phyloP scores from a whole-genome alignment of 2,797 vertebrate species.

The Mionectes olivaceus region DNA sequence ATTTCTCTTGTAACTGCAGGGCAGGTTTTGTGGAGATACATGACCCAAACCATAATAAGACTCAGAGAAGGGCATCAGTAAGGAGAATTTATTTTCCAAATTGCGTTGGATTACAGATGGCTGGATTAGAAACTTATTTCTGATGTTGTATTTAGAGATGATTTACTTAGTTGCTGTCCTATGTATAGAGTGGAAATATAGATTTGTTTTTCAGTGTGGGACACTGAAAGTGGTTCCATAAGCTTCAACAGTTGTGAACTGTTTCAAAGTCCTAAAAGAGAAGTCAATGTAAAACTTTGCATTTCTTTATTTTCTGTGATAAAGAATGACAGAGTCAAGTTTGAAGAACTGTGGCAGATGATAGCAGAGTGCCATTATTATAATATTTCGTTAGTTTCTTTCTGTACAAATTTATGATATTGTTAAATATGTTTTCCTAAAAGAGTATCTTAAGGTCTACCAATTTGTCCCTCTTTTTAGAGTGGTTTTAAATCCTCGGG shows the following conservation, averaged over 20 bases:
- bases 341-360: not conserved
- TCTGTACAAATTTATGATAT: not conserved
- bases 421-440: not conserved
- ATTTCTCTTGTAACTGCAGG: constrained; percentile 49
- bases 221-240: not conserved
- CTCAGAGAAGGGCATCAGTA: constrained; percentile 1
- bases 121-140: not conserved
- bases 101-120: not conserved
- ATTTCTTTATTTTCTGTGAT: not conserved
- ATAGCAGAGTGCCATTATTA: not conserved
- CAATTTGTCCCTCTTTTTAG: not conserved
- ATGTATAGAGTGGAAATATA: not conserved
- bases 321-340: not conserved
- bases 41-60: constrained; percentile 22
- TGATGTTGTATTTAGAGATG: not conserved
- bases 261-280: not conserved
- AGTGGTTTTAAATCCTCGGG: not conserved
- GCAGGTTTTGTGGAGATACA: constrained; percentile 47
- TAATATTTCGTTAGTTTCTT: not conserved
- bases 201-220: not conserved
- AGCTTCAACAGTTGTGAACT: not conserved
- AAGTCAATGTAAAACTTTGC: not conserved
- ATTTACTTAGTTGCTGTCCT: not conserved
- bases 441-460: not conserved
- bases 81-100: constrained; percentile 15